A percentile compares a stretch with the other conserved stretches of the same genome.
phyloP scores from a whole-genome alignment of 2,113 vertebrate species.

The Lanius ludovicianus region DNA sequence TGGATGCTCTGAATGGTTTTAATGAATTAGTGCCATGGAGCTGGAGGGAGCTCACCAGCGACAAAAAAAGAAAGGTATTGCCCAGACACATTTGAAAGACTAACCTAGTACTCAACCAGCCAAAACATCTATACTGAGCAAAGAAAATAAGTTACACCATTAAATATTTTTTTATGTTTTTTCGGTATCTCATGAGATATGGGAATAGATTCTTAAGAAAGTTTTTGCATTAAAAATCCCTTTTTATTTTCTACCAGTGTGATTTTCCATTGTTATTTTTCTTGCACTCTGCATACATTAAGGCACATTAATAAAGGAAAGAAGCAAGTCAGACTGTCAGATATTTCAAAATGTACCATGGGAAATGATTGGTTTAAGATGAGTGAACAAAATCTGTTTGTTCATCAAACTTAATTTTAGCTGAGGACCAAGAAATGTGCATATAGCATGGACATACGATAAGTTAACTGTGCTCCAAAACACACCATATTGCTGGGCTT shows the following conservation, averaged over 20 bases:
- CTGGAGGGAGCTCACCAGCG: not conserved
- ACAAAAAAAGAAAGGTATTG: not conserved
- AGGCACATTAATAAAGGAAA: not conserved
- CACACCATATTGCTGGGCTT: not conserved
- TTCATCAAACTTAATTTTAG: slow-evolving; percentile 53
- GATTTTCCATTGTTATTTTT: not conserved
- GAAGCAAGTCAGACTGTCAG: not conserved
- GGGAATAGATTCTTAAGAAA: not conserved
- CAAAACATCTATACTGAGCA: not conserved
- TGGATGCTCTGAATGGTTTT: not conserved
- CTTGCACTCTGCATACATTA: not conserved
- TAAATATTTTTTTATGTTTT: not conserved
- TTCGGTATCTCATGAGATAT: not conserved
- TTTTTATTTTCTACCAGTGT: not conserved
- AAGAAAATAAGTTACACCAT: not conserved
- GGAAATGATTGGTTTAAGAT: slow-evolving; percentile 3
- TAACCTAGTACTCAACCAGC: not conserved
- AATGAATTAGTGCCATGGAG: not conserved
- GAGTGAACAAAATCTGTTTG: slow-evolving; percentile 15
- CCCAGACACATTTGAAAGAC: not conserved
- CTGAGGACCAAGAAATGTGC: not conserved
- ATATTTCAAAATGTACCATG: not conserved
- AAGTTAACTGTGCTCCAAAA: not conserved
- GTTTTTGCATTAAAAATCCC: not conserved
- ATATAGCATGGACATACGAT: not conserved